Conservation (phyloP, 1,140 invertebrate species). For the Monochamus saltuarius region DNA sequence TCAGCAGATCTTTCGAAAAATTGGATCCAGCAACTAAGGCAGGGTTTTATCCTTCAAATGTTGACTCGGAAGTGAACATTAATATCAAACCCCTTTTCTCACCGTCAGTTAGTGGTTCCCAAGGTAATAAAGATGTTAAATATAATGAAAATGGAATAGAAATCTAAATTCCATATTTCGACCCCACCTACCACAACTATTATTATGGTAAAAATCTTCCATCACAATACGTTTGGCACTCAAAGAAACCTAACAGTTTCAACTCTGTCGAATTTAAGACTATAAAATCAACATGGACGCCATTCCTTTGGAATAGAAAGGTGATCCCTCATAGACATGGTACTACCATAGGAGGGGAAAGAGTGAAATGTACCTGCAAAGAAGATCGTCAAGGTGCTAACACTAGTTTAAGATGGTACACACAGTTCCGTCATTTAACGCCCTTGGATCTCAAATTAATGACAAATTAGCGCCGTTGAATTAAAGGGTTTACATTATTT, state of each 20-base stretch:
- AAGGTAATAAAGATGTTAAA: slow-evolving; percentile 10
- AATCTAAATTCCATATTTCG: slow-evolving; percentile 32
- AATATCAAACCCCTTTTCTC: slow-evolving; percentile 16
- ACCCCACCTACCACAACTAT: slow-evolving; percentile 32
- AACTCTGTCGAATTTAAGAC: slow-evolving; percentile 31
- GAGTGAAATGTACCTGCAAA: slow-evolving; percentile 23
- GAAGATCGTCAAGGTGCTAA: slow-evolving; percentile 1
- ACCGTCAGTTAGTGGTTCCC: neutral
- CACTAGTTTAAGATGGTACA: slow-evolving; percentile 24
- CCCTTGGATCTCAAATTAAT: slow-evolving; percentile 27
- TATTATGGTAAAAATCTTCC: slow-evolving; percentile 34
- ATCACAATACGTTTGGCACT: slow-evolving; percentile 26
- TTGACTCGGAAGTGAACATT: neutral
- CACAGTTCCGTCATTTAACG: slow-evolving; percentile 6
- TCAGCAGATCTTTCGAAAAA: too few species aligned
- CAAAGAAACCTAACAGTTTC: slow-evolving; percentile 8
- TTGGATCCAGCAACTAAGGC: neutral
- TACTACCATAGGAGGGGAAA: neutral
- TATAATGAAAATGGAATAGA: slow-evolving; percentile 25
- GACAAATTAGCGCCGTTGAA: slow-evolving; percentile 36
- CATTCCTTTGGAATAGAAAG: slow-evolving; percentile 15
- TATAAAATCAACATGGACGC: slow-evolving; percentile 16
- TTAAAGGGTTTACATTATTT: slow-evolving; percentile 9
- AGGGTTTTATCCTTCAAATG: neutral
- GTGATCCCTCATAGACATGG: neutral